Evolutionary conservation across 2,797 vertebrate genomes (phyloP).

Genomic region (Vipera latastei): DNA sequence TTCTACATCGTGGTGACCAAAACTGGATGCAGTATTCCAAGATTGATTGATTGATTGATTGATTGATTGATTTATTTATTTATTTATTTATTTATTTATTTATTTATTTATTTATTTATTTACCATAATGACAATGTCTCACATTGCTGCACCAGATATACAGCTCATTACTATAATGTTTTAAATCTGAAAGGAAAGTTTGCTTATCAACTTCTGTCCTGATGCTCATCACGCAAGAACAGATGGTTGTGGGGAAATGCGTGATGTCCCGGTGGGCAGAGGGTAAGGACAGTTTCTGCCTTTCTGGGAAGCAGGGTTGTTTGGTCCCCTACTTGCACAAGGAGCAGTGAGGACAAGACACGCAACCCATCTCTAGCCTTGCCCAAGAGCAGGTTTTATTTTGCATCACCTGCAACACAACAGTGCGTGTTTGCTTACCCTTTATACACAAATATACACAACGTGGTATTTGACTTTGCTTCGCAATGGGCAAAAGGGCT

Average conservation of each 20-base stretch:
- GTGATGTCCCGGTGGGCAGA: not conserved
- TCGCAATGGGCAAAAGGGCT: not conserved
- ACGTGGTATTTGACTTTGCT: not conserved
- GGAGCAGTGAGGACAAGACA: not conserved
- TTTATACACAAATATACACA: not conserved
- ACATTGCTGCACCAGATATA: not conserved
- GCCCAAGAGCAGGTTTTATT: constrained; percentile 12
- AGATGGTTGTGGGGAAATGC: not conserved
- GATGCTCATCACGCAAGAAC: not conserved
- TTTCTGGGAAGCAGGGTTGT: not conserved
- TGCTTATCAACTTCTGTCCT: not conserved
- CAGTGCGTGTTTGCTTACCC: not conserved
- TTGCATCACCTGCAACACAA: constrained; percentile 10
- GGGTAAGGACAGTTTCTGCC: not conserved
- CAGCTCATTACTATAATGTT: not conserved
- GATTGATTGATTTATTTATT: too few relatives aligned
- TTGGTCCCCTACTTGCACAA: not conserved
- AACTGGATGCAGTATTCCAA: too few relatives aligned
- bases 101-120: not conserved
- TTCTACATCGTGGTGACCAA: too few relatives aligned
- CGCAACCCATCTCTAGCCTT: constrained; percentile 18
- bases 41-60: too few relatives aligned
- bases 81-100: not conserved
- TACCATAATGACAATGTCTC: not conserved
- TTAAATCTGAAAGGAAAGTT: not conserved